phyloP scores from a whole-genome alignment of 2,888 invertebrate genomes.

The Nineta flava region DNA sequence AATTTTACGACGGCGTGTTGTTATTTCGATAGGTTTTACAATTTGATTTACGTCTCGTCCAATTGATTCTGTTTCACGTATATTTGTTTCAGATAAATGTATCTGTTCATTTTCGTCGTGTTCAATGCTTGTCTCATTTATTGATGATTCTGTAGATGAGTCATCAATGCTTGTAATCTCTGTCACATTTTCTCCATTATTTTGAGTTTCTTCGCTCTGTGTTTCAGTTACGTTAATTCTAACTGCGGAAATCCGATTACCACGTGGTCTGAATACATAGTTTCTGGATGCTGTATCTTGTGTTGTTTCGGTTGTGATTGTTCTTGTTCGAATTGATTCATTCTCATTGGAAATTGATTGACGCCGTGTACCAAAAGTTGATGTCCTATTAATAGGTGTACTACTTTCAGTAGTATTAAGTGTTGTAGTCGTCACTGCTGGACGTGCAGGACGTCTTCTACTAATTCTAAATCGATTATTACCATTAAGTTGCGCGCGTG shows the following conservation, averaged over 20 bases:
- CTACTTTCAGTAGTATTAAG: background rate
- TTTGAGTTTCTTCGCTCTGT: no score
- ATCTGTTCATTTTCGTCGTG: constrained; percentile 25
- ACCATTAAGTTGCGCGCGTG: no score
- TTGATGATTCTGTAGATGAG: no score
- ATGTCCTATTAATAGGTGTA: background rate
- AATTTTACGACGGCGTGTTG: constrained; percentile 8
- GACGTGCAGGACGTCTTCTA: background rate
- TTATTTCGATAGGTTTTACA: constrained; percentile 4
- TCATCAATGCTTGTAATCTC: no score
- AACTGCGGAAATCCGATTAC: no score
- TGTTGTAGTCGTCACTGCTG: no score
- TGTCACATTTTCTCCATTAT: no score
- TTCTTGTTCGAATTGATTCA: background rate
- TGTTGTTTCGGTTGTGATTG: background rate
- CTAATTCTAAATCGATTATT: background rate
- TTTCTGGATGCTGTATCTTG: no score
- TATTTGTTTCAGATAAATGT: constrained; percentile 27
- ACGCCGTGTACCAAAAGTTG: no score
- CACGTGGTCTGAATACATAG: no score
- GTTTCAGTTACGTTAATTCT: no score
- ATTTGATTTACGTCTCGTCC: constrained; percentile 9
- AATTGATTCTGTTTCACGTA: constrained; percentile 23
- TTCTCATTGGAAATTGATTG: background rate
- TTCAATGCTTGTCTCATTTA: constrained; percentile 9